Evolutionary conservation across 2,113 vertebrate species (phyloP).

Genomic region (Euleptes europaea): DNA sequence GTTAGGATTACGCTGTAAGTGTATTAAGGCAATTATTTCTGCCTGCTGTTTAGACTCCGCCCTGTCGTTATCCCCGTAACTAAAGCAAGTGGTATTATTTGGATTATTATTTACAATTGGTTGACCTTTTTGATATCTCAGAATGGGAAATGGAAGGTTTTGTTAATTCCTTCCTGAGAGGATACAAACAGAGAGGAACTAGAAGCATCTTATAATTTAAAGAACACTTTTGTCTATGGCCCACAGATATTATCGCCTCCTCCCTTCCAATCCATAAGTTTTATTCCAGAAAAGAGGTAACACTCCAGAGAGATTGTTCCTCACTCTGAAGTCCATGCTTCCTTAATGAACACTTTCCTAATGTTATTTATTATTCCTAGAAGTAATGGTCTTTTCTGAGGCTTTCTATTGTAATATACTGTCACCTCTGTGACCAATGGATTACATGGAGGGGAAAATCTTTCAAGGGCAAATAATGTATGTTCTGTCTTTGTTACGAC

Average conservation of each 20-base stretch:
- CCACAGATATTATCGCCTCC: background rate
- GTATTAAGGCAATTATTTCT: background rate
- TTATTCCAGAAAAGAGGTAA: background rate
- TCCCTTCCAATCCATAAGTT: background rate
- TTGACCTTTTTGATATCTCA: background rate
- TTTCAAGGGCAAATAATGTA: conserved; percentile 17
- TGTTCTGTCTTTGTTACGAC: background rate
- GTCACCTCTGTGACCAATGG: conserved; percentile 20
- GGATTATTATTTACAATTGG: conserved; percentile 12
- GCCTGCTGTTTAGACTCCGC: background rate
- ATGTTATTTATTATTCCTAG: background rate
- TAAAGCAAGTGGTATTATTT: conserved; percentile 10
- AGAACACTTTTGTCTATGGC: background rate
- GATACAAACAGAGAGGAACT: background rate
- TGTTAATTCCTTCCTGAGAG: background rate
- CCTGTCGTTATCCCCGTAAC: background rate
- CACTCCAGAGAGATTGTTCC: background rate
- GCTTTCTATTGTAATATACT: background rate
- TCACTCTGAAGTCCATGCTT: background rate
- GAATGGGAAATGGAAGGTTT: background rate
- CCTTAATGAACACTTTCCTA: background rate
- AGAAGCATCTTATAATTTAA: background rate
- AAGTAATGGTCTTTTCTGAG: background rate
- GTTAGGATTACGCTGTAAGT: no score
- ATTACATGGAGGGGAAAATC: background rate